Evolutionary conservation across 1,140 invertebrate species (phyloP).

Genomic region (Acromyrmex charruanus): DNA sequence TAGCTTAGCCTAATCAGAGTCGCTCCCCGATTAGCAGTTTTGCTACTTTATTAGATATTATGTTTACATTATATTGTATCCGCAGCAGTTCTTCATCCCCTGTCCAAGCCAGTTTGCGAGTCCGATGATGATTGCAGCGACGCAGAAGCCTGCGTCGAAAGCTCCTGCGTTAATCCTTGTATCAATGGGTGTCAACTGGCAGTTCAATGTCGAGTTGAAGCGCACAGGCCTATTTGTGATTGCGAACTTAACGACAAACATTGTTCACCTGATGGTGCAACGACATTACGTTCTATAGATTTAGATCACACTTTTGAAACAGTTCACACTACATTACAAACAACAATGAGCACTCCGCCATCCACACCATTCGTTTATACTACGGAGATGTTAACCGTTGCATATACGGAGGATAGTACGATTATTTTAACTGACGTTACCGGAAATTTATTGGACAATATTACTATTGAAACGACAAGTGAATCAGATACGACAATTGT

Average conservation of each 20-base stretch:
- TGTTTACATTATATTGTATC: slow-evolving; percentile 85
- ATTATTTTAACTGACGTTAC: not conserved
- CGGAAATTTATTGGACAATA: slow-evolving; percentile 32
- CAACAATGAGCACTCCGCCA: not conserved
- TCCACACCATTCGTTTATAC: not conserved
- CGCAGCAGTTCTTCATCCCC: slow-evolving; percentile 85
- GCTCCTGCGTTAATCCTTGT: slow-evolving; percentile 90
- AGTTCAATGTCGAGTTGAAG: slow-evolving; percentile 87
- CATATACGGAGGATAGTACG: slow-evolving; percentile 20
- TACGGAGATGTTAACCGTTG: not conserved
- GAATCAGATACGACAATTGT: slow-evolving; percentile 8
- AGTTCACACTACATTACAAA: slow-evolving; percentile 29
- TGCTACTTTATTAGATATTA: slow-evolving; percentile 52
- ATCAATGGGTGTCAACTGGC: slow-evolving; percentile 87
- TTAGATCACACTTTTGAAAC: slow-evolving; percentile 33
- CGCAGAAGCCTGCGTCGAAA: slow-evolving; percentile 89
- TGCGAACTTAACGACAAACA: slow-evolving; percentile 79
- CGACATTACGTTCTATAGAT: slow-evolving; percentile 12
- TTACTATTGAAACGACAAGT: slow-evolving; percentile 27
- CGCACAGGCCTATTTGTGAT: slow-evolving; percentile 87
- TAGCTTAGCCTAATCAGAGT: slow-evolving; percentile 71
- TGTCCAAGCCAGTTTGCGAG: slow-evolving; percentile 86
- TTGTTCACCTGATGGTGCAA: slow-evolving; percentile 47
- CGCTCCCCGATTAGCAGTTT: slow-evolving; percentile 69
- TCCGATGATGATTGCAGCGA: slow-evolving; percentile 90